Base-by-base conservation (phyloP, 2,113 vertebrate genomes). In the Reinhardtius hippoglossoides region DNA sequence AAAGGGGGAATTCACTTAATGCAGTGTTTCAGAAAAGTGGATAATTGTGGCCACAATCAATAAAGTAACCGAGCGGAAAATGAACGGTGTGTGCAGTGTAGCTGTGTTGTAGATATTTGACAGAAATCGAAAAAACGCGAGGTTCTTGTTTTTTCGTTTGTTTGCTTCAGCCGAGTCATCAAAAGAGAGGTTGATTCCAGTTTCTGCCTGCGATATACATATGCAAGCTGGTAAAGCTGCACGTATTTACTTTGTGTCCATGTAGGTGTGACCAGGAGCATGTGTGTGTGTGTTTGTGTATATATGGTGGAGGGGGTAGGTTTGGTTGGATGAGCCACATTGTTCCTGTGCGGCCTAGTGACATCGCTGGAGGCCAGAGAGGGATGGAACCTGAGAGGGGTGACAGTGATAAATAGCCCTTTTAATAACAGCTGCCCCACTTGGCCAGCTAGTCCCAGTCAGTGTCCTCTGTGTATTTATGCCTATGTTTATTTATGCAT, bases 381-480 rank as follows among this genome's bases (percentile, higher is more conserved):
- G 86, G 92, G 92, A 94, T 93, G 90, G 91, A 93, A 93, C 93
- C 91, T 92, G 91, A 92, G 91, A 92, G 93, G 90, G 92, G 82
- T 93, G 94, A 95, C 94, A 95, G 92, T 94, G 94, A 95, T 95
- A 95, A 95, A 95, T 95, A 95, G 94, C 91, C 92, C 93, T 94
- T 94, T 94, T 95, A 95, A 95, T 95, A 95, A 95, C 94, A 94
- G 93, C 94, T 95, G 94, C 93, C 93, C 94, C 94, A 93, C 94
- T 94, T 93, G 93, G 93, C 92, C 92, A 89, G 89, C 92, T 56
- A 91, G 92, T 92, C 94, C 87, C 91, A 94, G 93, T 92, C 90
- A 92, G 89, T 92, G 93, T 94, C 93, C 94, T 94, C 90, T 94
- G 90, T 93, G 93, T 93, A 92, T 94, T 95, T 94, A 94, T 93